Conservation (phyloP, 2,113 vertebrate species). For the Poeciliopsis turrubarensis region DNA sequence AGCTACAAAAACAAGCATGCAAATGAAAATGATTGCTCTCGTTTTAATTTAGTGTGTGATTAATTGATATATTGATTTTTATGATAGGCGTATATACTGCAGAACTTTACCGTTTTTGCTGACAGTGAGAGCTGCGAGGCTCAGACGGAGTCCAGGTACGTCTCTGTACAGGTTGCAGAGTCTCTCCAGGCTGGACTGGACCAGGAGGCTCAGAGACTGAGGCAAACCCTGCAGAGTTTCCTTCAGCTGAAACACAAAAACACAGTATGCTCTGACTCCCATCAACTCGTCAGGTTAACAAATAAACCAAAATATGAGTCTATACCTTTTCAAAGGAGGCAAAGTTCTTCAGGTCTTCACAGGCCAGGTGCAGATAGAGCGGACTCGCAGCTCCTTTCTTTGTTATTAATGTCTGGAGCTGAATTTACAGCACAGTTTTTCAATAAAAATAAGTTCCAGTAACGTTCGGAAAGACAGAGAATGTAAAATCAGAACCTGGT, state of each 20-base stretch:
- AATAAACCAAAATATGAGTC: not conserved
- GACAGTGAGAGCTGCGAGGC: slow-evolving; percentile 78
- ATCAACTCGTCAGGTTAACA: not conserved
- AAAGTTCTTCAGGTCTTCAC: slow-evolving; percentile 86
- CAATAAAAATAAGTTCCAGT: not conserved
- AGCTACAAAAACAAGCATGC: too few species aligned
- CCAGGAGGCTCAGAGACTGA: slow-evolving; percentile 77
- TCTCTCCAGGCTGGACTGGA: slow-evolving; percentile 78
- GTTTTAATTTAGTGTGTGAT: too few species aligned
- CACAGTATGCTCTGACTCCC: not conserved
- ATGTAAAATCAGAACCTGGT: slow-evolving; percentile 80
- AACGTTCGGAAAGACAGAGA: not conserved
- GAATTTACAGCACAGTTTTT: slow-evolving; percentile 11
- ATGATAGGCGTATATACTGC: too few species aligned
- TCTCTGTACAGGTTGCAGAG: slow-evolving; percentile 80
- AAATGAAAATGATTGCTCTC: too few species aligned
- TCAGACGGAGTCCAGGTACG: slow-evolving; percentile 69
- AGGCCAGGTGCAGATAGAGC: slow-evolving; percentile 85
- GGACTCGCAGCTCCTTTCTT: slow-evolving; percentile 86
- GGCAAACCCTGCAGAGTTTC: slow-evolving; percentile 81
- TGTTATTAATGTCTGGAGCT: slow-evolving; percentile 86
- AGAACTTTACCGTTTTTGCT: slow-evolving; percentile 50
- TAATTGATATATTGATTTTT: too few species aligned
- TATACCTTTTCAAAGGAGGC: slow-evolving; percentile 86
- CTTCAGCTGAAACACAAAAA: slow-evolving; percentile 70